Evolutionary conservation across 2,888 invertebrate genomes (phyloP), one percentile per base, ranked within the genome.

Genomic region (Cryptus viduatorius): DNA sequence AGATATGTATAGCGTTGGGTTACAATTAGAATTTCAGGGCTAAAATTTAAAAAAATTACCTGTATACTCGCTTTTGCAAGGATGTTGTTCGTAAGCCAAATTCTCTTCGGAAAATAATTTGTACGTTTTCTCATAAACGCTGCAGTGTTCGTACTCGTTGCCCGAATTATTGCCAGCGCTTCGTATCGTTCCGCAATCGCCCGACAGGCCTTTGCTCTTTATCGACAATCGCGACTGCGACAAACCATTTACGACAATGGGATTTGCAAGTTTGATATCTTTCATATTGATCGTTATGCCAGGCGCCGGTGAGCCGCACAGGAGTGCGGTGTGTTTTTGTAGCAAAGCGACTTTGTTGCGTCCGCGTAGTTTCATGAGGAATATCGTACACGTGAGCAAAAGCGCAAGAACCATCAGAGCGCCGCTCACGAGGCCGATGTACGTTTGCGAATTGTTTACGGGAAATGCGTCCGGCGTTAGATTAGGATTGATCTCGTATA

Each of bases 391-490:
- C 42, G 96, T 95, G 81, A 96, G 93, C 29, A 96, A 94, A 7
- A 97, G 94, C 0, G 96, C 95, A 67, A 96, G 94, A 90, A 96
- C 96, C 3, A 96, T 96, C 84, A 96, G 92, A 0, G 96, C 95
- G 0, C 96, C 96, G 50, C 96, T 96, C 19, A 97, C 95, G 1
- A 97, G 86, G 16, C 93, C 93, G 69, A 93, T 92, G 86, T 93
- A 94, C 1, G 95, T 94, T 50, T 94, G 94, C 10, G 95, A 95
- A 87, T 94, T 96, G 94, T 92, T 96, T 89, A 94, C 96, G 87
- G 93, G 95, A 94, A 92, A 96, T 89, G 93, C 96, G 91, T 92
- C 96, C 92, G 93, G 94, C 1, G 96, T 94, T 0, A 96, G 87
- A 53, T 83, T 90, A 1, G 88, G 86, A 64, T 90, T 90, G 4